A percentile compares a stretch with the other conserved stretches of the same genome.
These are phyloP conservation scores for Melanocharis versteri DNA, from an alignment of 2,113 vertebrate genomes.

Conservation along the genomic window DNA sequence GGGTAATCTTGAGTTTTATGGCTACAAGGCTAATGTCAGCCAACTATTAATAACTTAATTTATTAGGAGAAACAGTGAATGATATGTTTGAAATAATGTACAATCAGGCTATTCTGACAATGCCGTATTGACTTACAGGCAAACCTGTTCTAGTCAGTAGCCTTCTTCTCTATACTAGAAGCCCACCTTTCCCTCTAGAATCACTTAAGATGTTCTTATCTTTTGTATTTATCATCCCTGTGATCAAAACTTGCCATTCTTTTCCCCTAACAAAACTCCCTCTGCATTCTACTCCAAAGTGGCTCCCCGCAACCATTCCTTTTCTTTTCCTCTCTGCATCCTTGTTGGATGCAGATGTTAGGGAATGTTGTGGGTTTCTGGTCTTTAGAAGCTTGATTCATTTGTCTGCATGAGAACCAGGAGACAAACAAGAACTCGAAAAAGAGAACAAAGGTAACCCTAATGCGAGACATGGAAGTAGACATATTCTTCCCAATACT, in stretches of 20 bases:
- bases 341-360: too few species aligned
- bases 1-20: not conserved
- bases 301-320: not conserved
- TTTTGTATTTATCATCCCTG: not conserved
- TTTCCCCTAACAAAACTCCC: not conserved
- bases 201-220: not conserved
- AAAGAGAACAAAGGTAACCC: not conserved
- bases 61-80: not conserved
- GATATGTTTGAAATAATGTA: not conserved
- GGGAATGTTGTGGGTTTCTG: not conserved
- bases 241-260: not conserved
- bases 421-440: not conserved
- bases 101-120: not conserved
- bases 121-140: not conserved
- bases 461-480: not conserved
- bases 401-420: not conserved
- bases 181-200: not conserved
- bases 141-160: not conserved
- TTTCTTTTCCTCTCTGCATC: not conserved
- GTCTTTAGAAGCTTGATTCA: not conserved
- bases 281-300: not conserved
- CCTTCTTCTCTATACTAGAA: not conserved
- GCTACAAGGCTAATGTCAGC: slow-evolving; percentile 18
- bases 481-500: not conserved
- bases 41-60: slow-evolving; percentile 32